Evolutionary conservation across 2,113 vertebrate species (phyloP).

Genomic region (Onychorhynchus coronatus): DNA sequence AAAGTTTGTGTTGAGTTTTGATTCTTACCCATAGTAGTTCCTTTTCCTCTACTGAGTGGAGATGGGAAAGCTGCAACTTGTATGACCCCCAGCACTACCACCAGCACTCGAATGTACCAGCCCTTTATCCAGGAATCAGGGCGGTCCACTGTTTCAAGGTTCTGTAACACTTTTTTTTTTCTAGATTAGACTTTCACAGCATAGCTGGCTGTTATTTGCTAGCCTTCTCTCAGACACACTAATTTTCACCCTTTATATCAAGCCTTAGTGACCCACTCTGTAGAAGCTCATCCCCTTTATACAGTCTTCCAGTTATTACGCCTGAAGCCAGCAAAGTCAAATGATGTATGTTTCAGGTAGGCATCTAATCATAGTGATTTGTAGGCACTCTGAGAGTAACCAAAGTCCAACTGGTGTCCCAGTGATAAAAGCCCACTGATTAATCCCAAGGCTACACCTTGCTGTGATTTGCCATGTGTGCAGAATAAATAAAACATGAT

Average conservation of each 20-base stretch:
- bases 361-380: neutral
- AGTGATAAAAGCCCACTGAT: slow-evolving; percentile 21
- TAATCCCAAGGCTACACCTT: slow-evolving; percentile 5
- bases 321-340: neutral
- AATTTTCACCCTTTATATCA: neutral
- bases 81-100: neutral
- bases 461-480: neutral
- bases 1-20: neutral
- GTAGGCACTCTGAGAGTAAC: neutral
- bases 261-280: neutral
- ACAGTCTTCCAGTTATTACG: neutral
- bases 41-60: neutral
- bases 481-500: slow-evolving; percentile 45
- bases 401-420: neutral
- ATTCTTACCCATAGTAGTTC: neutral
- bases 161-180: neutral
- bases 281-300: neutral
- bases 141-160: neutral
- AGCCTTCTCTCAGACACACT: neutral
- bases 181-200: neutral
- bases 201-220: neutral
- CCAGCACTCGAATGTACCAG: neutral
- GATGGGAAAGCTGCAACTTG: neutral
- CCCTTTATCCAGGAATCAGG: neutral
- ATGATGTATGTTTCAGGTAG: neutral